Conservation (phyloP, 2,888 invertebrate species). For the Kuschelorhynchus macadamiae region DNA sequence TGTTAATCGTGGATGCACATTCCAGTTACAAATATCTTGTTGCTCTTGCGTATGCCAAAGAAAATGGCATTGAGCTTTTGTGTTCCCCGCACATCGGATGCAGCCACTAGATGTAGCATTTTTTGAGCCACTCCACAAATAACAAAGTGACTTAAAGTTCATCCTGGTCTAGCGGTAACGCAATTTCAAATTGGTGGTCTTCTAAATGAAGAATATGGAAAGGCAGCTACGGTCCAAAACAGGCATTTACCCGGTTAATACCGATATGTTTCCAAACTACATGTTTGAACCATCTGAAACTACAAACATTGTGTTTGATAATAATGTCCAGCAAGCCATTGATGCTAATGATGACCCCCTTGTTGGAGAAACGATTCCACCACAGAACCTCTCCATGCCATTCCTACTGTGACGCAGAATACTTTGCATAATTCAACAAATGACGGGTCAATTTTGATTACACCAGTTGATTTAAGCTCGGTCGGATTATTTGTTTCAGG, state of each 20-base stretch:
- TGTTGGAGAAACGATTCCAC: no score
- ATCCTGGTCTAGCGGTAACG: no score
- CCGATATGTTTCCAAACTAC: background rate
- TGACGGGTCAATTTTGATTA: no score
- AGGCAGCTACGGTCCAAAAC: slow-evolving; percentile 28
- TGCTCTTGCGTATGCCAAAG: no score
- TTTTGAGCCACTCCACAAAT: slow-evolving; percentile 58
- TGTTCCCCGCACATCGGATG: no score
- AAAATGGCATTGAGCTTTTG: no score
- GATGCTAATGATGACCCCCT: no score
- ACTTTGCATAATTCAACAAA: no score
- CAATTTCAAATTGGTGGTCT: slow-evolving; percentile 56
- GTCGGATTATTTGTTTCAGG: background rate
- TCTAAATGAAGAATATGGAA: slow-evolving; percentile 57
- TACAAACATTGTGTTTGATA: no score
- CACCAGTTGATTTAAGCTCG: background rate
- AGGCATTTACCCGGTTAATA: background rate
- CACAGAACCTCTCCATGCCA: no score
- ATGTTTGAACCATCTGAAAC: background rate
- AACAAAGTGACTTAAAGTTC: slow-evolving; percentile 34
- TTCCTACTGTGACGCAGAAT: no score
- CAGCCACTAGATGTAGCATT: slow-evolving; percentile 51
- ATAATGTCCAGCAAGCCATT: no score
- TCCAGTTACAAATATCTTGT: slow-evolving; percentile 54
- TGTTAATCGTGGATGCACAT: slow-evolving; percentile 59